A percentile compares a stretch with the other conserved stretches of the same genome.
phyloP scores from a whole-genome alignment of 2,888 invertebrate genomes.

The Eubasilissa splendida region DNA sequence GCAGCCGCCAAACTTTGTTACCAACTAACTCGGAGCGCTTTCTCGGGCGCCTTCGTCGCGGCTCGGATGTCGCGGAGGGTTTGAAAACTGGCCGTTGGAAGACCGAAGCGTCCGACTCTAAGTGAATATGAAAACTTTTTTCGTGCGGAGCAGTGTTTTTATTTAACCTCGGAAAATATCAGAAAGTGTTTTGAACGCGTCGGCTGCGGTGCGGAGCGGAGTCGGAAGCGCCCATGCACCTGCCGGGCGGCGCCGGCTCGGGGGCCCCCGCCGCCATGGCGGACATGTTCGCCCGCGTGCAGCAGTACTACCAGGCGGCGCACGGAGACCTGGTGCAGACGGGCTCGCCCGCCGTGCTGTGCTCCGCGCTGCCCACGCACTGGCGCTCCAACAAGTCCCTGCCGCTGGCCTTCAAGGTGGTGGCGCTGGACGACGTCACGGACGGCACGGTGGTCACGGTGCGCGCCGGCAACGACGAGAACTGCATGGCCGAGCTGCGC shows the following conservation, averaged over 20 bases:
- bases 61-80: not conserved
- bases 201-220: slow-evolving; percentile 60
- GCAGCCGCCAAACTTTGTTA: slow-evolving; percentile 44
- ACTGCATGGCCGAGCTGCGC: slow-evolving; percentile 94
- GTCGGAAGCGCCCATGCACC: slow-evolving; percentile 75
- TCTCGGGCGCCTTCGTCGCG: not conserved
- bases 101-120: not conserved
- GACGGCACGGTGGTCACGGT: slow-evolving; percentile 96
- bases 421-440: slow-evolving; percentile 92
- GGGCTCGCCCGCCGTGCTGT: slow-evolving; percentile 95
- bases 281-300: slow-evolving; percentile 82
- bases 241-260: slow-evolving; percentile 73
- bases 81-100: not conserved
- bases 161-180: slow-evolving; percentile 41
- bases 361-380: slow-evolving; percentile 93
- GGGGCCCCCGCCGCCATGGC: slow-evolving; percentile 76
- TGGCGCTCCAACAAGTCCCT: slow-evolving; percentile 99
- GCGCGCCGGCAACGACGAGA: slow-evolving; percentile 98
- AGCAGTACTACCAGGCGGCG: slow-evolving; percentile 87
- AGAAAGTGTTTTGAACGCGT: slow-evolving; percentile 52
- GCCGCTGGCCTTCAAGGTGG: slow-evolving; percentile 96
- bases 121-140: slow-evolving; percentile 28
- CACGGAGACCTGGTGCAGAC: slow-evolving; percentile 96
- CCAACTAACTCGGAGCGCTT: slow-evolving; percentile 28
- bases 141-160: slow-evolving; percentile 8